Base-by-base conservation (phyloP, 1,140 invertebrate species). In the Lethrus apterus region DNA sequence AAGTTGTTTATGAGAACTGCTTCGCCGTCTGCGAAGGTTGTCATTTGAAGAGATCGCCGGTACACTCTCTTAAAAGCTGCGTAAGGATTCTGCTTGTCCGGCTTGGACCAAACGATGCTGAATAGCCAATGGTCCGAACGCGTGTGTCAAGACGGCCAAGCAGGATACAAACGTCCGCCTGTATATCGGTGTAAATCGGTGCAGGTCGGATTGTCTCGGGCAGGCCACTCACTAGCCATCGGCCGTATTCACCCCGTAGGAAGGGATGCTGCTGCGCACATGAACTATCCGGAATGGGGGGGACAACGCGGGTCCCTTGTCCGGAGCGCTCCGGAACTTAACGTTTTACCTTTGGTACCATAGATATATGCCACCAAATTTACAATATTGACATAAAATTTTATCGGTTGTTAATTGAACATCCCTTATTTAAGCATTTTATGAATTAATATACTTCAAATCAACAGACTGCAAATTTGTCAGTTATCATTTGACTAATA, bases 161-260 rank as follows among this genome's bases (percentile, higher is more conserved):
- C 57, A 51, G 53, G 58, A 50, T 51, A 57, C 51, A 52, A 43
- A 45, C 54, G 54, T 53, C 58, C 56, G 57, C 55, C 45, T 20
- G 13, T 31, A 29, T 30, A 40, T 63, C 62, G 60, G 53, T 19
- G 17, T 8, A 14, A 15, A 19, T 63, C 62, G 62, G 24, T 15
- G 31, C 7, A 7, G 24, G 15, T 60, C 60, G 60, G 31, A 14
- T 35, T 8, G 8, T 19, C 35, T 57, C 58, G 56, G 44, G 48
- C 36, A 57, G 63, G 63, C 61, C 58, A 64, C 60, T 63, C 54
- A 61, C 60, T 65, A 65, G 63, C 63, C 63, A 63, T 42, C 61
- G 63, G 61, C 61, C 58, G 56, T 54, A 47, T 46, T 52, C 52
- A 52, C 57, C 57, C 54, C 52, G 49, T 56, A 53, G 58, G 55